Base-by-base conservation (phyloP, 2,888 invertebrate species). In the Eubasilissa splendida region DNA sequence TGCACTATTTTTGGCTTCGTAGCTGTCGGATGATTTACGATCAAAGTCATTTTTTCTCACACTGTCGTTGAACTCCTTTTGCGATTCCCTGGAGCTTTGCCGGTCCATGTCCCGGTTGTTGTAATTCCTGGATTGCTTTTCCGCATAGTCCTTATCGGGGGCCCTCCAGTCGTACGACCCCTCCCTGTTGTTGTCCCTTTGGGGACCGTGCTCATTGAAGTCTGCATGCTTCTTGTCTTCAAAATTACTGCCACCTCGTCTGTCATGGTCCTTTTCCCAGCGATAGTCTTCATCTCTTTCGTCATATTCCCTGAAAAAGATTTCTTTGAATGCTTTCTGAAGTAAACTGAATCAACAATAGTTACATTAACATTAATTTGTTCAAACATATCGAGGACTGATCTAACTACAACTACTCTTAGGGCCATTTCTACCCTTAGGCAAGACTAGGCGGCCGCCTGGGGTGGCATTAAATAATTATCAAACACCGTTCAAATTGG, bases 21-120 rank as follows among this genome's bases (percentile, higher is more conserved):
- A 84, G 54, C 86, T 86, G 78, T 90, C 90, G 70, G 87, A 84
- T 42, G 87, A 85, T 83, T 91, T 91, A 76, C 89, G 88, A 54
- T 90, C 89, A 76, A 89, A 86, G 66, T 92, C 92, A 84, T 87
- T 87, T 85, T 91, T 89, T 84, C 90, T 88, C 58, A 88, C 90
- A 88, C 91, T 90, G 54, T 89, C 90, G 71, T 87, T 88, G 68
- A 87, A 87, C 66, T 91, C 92, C 85, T 91, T 91, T 82, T 92
- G 92, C 14, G 88, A 87, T 83, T 92, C 92, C 82, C 89, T 88
- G 10, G 90, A 88, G 84, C 88, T 90, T 2, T 92, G 89, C 83
- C 90, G 87, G 81, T 91, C 90, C 80, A 71, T 71, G 63, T 73
- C 81, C n/a, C 65, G 79, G 59, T 50, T 77, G 70, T 65, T 77